Evolutionary conservation across 2,113 vertebrate species (phyloP).

Genomic region (Chrysochloris asiatica): DNA sequence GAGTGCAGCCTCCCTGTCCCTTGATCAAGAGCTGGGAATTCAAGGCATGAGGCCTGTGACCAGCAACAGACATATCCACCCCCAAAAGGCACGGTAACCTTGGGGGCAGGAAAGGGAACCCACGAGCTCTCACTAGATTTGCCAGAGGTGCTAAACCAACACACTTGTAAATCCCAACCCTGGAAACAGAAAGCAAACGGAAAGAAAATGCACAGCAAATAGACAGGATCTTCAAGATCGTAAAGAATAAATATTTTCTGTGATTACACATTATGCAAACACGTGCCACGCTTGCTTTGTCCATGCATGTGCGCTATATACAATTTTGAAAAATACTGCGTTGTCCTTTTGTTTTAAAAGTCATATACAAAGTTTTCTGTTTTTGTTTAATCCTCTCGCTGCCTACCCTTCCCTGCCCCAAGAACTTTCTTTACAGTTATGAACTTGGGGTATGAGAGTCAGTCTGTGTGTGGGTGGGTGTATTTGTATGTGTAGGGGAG

Average conservation of each 20-base stretch:
- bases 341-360: slow-evolving; percentile 92
- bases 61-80: slow-evolving; percentile 75
- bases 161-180: slow-evolving; percentile 79
- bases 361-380: slow-evolving; percentile 89
- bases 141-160: slow-evolving; percentile 76
- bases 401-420: slow-evolving; percentile 76
- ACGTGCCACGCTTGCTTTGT: slow-evolving; percentile 98
- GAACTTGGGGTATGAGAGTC: slow-evolving; percentile 73
- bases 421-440: slow-evolving; percentile 84
- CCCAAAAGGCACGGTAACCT: slow-evolving; percentile 52
- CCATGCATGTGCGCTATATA: slow-evolving; percentile 99
- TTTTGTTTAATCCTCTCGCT: slow-evolving; percentile 75
- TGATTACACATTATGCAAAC: slow-evolving; percentile 99
- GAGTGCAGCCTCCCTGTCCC: slow-evolving; percentile 21
- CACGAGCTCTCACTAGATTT: slow-evolving; percentile 67
- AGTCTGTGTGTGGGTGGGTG: slow-evolving; percentile 62
- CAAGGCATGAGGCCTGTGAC: slow-evolving; percentile 49
- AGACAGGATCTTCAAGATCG: slow-evolving; percentile 94
- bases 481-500: slow-evolving; percentile 48
- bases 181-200: slow-evolving; percentile 82
- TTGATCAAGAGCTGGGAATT: slow-evolving; percentile 57
- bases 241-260: slow-evolving; percentile 99
- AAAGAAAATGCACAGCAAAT: slow-evolving; percentile 94
- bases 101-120: slow-evolving; percentile 68
- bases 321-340: slow-evolving; percentile 99